These are phyloP conservation scores for Hemiprocne comata DNA, from an alignment of 2,113 vertebrate species.

Conservation along the genomic window DNA sequence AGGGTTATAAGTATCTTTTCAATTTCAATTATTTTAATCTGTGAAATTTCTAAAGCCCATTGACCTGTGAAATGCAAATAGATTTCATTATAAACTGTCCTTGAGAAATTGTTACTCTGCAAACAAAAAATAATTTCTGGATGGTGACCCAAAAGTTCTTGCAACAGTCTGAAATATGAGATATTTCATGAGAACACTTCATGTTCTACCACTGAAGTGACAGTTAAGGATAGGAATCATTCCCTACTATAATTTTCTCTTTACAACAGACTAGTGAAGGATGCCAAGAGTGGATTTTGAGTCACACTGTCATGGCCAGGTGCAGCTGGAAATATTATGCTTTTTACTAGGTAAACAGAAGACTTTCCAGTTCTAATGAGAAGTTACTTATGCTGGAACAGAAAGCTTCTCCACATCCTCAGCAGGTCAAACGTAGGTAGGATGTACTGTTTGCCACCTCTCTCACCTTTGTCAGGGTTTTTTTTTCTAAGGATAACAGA, in stretches of 20 bases:
- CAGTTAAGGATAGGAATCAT: neutral
- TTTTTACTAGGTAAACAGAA: neutral
- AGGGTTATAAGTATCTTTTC: neutral
- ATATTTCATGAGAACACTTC: neutral
- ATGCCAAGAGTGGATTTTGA: neutral
- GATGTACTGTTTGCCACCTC: neutral
- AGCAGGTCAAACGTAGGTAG: rapidly evolving
- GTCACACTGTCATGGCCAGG: neutral
- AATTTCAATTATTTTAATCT: neutral
- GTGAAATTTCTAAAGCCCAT: neutral
- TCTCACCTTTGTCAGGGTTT: neutral
- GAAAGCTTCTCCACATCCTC: neutral
- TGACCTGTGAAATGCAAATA: neutral
- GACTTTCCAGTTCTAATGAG: neutral
- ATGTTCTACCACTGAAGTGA: neutral
- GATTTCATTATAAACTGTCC: neutral
- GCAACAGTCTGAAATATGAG: neutral
- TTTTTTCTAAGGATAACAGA: neutral
- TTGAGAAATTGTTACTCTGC: neutral
- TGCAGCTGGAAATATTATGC: neutral
- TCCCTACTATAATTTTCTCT: neutral
- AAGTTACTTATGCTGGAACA: neutral
- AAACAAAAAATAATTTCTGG: neutral
- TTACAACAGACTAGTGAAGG: neutral
- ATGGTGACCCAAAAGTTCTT: neutral